Base-by-base conservation (phyloP, 2,113 vertebrate genomes). In the Lamprologus callipterus region DNA sequence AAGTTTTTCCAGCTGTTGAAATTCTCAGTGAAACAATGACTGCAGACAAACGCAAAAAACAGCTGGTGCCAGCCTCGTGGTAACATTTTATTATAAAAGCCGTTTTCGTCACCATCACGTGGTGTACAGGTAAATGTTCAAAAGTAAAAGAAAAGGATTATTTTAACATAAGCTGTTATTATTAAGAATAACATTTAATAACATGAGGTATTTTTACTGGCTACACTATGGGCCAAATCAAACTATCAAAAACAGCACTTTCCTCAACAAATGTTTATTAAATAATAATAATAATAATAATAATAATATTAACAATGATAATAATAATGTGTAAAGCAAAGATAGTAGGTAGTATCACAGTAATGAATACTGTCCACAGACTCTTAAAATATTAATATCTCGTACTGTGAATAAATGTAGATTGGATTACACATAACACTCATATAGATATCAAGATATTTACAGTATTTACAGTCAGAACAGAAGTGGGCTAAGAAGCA, bases 321-420 rank as follows among this genome's bases (percentile, higher is more conserved):
- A 89, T 90, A 82, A 88, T 88, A 90, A 86, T 47, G 88, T 92
- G 84, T 90, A 95, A 94, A 96, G 90, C 92, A 94, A 88, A 93
- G 83, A 95, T 81, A 93, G 91, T 95, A 96, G 95, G 95, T 96
- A 96, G 96, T 94, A 95, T 97, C 96, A 96, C 96, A 96, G 95
- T 94, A 95, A 95, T 90, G 94, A 96, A 96, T 95, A 96, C 95
- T 95, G 94, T 95, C 89, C 92, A 95, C 94, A 94, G 95, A 95
- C 93, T 89, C 94, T 89, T 92, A 84, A 84, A 93, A 94, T 92
- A 95, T 90, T 92, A 93, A 95, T 93, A 93, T 93, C 82, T 95
- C 55, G 85, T 94, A 94, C 91, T 91, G 92, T 95, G 93, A 95
- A 94, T 96, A 96, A 94, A 96, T 96, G 95, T 93, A 95, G 88